These are phyloP conservation scores for Ivindomyrus marchei DNA, from an alignment of 2,113 vertebrate genomes.

Conservation along the genomic window DNA sequence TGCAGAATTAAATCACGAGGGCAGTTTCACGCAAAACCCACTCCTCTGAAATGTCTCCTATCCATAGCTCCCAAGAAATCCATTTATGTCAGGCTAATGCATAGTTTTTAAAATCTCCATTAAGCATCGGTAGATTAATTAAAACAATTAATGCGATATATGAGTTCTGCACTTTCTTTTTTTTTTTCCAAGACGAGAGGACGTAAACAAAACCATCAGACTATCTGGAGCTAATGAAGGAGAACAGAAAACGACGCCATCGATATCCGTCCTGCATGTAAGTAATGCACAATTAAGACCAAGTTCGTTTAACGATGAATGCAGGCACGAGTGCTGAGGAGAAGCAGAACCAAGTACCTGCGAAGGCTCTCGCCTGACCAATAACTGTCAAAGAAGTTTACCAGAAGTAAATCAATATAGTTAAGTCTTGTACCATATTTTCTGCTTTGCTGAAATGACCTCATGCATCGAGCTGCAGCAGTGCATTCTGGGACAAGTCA, in stretches of 20 bases:
- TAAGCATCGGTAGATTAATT: not conserved
- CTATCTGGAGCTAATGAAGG: conserved; percentile 14
- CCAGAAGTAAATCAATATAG: not conserved
- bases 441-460: not conserved
- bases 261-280: not conserved
- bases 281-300: conserved; percentile 14
- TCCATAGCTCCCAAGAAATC: not conserved
- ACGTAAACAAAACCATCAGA: not conserved
- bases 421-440: not conserved
- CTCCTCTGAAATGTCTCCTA: not conserved
- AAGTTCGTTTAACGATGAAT: not conserved
- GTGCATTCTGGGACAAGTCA: not conserved
- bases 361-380: not conserved
- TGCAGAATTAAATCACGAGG: not conserved
- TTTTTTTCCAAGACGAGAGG: not conserved
- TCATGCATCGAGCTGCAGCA: not conserved
- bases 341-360: not conserved
- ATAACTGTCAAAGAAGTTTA: not conserved
- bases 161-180: not conserved
- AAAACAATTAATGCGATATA: conserved; percentile 12
- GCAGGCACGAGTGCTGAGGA: not conserved
- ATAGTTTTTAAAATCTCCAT: conserved; percentile 9
- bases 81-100: not conserved
- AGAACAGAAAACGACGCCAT: not conserved
- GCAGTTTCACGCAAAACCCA: not conserved